Base-by-base conservation (phyloP, 2,888 invertebrate genomes). In the Hymenopus coronatus region DNA sequence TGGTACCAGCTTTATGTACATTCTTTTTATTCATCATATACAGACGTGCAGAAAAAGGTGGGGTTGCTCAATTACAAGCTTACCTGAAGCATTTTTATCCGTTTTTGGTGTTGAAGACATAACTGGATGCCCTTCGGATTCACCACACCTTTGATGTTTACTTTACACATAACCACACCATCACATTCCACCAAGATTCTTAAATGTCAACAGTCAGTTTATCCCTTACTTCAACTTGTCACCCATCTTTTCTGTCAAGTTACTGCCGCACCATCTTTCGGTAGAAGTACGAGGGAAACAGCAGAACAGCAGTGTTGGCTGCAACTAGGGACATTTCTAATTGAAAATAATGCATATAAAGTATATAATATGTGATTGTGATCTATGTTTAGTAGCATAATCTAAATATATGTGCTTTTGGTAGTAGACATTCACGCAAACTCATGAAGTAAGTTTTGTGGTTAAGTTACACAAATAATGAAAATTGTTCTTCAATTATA, bases 61-160 rank as follows among this genome's bases (percentile, higher is more conserved):
- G 90, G 89, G 89, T 89, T 88, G 88, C 30, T 83, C 84, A 89
- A 27, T 82, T 33, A 84, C n/a, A 33, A 20, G 92, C 92, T 92
- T 92, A 94, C 94, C 93, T 92, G 93, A 92, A 91, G 92, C 93
- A 93, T 93, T 92, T 93, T 93, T 94, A 88, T 93, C 93, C 88
- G 92, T 92, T 93, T 93, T 94, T 91, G 93, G 92, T 91, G 93
- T 93, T 90, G 93, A 92, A 92, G 93, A 93, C 94, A 94, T 94
- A 92, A 92, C 93, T 92, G 92, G 91, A 91, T 92, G 81, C 90
- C 90, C 89, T 90, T 90, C 93, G 92, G 92, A 91, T 91, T 91
- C 87, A 89, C 90, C 88, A 90, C 90, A 40, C 30, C 40, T 82
- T 82, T 54, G 46, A 40, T 88, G 27, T 89, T 89, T 89, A 46